Base-by-base conservation (phyloP, 2,113 vertebrate genomes). In the Xerus inauris region DNA sequence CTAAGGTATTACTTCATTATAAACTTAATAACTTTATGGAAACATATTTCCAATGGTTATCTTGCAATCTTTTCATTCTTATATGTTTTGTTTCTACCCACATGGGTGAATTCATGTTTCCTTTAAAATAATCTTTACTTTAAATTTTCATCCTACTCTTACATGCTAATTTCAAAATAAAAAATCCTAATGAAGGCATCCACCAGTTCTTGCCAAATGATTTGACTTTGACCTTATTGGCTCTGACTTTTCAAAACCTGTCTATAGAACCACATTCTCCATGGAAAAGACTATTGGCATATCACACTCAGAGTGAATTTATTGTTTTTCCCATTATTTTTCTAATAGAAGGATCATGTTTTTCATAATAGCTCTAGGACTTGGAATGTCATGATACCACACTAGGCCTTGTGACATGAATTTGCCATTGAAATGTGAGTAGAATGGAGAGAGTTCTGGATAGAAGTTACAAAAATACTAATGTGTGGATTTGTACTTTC, bases 1-100 rank as follows among this genome's bases (percentile, higher is more conserved):
- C 8, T 79, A 84, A 91, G 49, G 10, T 24, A 45, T 91, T 91
- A 71, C 16, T 96, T 89, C 42, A 54, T 45, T 35, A 94, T 72
- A 42, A 88, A 59, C 45, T 81, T 40, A 80, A 8, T 49, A 90
- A 72, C 11, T 51, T 85, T 77, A 64, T 47, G 51, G 71, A 10
- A 84, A 47, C 67, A 24, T 64, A 94, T 38, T 54, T 77, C 35
- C 75, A 51, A 88, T 72, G 24, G 47, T 10, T 40, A 35, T 24
- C 26, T 77, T 40, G 4, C 2, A 90, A 24, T n/a, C 17, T 80
- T 90, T 81, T 6, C 6, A 93, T 64, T 85, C 49, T 93, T 82
- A 42, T 65, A 8, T 69, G 57, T 90, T 80, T 73, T 67, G 73
- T 49, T 92, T 90, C 8, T 59, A 71, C 14, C 8, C 72, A 22